These are phyloP conservation scores for Rhabditoides inermis DNA, from an alignment of 2,888 invertebrate species.

Conservation along the genomic window DNA sequence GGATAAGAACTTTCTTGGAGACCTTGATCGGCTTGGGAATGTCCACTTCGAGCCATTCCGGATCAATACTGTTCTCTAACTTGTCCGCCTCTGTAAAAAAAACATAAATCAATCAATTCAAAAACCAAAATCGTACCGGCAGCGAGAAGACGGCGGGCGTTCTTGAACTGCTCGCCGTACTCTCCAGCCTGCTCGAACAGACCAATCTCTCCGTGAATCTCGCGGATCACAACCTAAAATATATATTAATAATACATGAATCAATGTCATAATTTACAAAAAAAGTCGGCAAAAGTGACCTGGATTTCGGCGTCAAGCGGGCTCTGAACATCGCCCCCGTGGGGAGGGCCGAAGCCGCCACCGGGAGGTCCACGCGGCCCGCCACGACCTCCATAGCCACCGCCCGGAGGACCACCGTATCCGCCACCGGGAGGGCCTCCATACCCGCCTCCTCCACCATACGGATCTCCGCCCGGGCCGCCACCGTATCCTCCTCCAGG, in stretches of 20 bases:
- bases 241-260: not conserved
- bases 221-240: slow-evolving; percentile 38
- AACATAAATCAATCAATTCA: not conserved
- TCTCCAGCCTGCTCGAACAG: slow-evolving; percentile 39
- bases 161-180: slow-evolving; percentile 46
- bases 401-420: slow-evolving; percentile 11
- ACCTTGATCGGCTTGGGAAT: slow-evolving; percentile 49
- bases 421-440: slow-evolving; percentile 10
- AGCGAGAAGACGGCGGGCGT: slow-evolving; percentile 42
- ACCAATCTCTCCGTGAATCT: slow-evolving; percentile 43
- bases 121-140: slow-evolving; percentile 16
- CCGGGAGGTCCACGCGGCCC: not conserved
- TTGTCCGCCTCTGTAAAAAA: slow-evolving; percentile 37
- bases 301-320: slow-evolving; percentile 49
- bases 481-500: slow-evolving; percentile 5
- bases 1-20: slow-evolving; percentile 48
- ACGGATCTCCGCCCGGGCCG: too few relatives aligned
- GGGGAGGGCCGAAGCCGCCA: slow-evolving; percentile 15
- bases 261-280: not conserved
- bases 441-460: slow-evolving; percentile 10
- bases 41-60: slow-evolving; percentile 52
- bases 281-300: not conserved
- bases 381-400: slow-evolving; percentile 8
- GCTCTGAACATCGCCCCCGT: slow-evolving; percentile 19
- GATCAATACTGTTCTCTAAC: slow-evolving; percentile 46